Conservation (phyloP, 1,140 invertebrate species). For the Nebria ingens region DNA sequence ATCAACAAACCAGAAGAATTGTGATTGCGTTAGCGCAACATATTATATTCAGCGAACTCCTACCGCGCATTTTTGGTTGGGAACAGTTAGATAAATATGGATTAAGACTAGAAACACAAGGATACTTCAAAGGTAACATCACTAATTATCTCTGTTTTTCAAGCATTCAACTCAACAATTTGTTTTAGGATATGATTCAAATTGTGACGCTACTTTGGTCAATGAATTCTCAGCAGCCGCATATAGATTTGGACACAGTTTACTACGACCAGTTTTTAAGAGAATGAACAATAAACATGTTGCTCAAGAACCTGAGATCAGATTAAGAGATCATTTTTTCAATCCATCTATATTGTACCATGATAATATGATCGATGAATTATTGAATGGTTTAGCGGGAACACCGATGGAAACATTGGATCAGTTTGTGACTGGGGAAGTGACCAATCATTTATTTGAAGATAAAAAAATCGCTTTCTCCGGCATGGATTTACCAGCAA, state of each 20-base stretch:
- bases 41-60: conserved; percentile 52
- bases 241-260: conserved; percentile 78
- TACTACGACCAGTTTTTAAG: conserved; percentile 51
- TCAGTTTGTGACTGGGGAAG: conserved; percentile 45
- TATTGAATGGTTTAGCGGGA: conserved; percentile 46
- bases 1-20: conserved; percentile 42
- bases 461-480: conserved; percentile 37
- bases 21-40: conserved; percentile 52
- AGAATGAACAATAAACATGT: conserved; percentile 42
- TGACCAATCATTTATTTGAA: conserved; percentile 51
- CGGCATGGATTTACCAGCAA: conserved; percentile 39
- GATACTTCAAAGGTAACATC: conserved; percentile 1
- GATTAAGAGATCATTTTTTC: conserved; percentile 52
- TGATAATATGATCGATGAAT: conserved; percentile 40
- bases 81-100: conserved; percentile 1
- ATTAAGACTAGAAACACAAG: background rate
- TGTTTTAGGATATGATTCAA: conserved; percentile 49
- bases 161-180: background rate
- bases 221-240: conserved; percentile 84
- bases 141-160: background rate
- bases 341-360: conserved; percentile 38
- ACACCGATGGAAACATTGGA: conserved; percentile 48
- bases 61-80: conserved; percentile 44
- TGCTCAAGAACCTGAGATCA: conserved; percentile 29
- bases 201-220: conserved; percentile 64